Evolutionary conservation across 2,888 invertebrate genomes (phyloP), one percentile per base, ranked within the genome.

Genomic region (Tachina grossa): DNA sequence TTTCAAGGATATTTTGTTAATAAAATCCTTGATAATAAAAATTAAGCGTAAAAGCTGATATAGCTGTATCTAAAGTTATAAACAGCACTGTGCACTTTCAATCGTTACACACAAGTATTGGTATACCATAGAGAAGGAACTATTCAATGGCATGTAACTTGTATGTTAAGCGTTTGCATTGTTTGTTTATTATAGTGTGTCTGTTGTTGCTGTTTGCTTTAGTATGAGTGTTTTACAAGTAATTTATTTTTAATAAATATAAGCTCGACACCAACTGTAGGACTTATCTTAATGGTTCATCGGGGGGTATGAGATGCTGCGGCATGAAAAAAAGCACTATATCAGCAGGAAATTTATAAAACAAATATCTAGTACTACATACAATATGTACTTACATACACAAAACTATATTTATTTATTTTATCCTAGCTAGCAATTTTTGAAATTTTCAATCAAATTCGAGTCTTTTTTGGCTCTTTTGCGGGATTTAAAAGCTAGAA

Each of bases 211-310:
- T 41, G 31, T 79, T 66, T 59, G 57, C 59, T 31, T 0, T 55
- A 16, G 74, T 66, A 59, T 84, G 57, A 78, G 55, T 59, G 80
- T 84, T 84, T 78, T 81, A 83, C 77, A 83, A 78, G 82, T 85
- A 85, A 83, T 85, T 83, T 85, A 85, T 79, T 85, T 85, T 82
- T 78, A 82, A 85, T 85, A 85, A 85, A 85, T 85, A 81, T 76
- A 85, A 85, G 71, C 69, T 71, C 82, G 75, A 83, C 82, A 83
- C 79, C 85, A 83, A 83, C 82, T 85, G 82, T 75, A 76, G 82
- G 81, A 79, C 83, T 87, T 83, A 87, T 87, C 85, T 85, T 83
- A 85, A 85, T 85, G 78, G 81, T 79, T 79, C 85, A 87, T 85
- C 83, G 51, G 87, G 83, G 84, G 19, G 66, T 75, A 69, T 45